Conservation (phyloP, 2,113 vertebrate genomes). For the Oreochromis tanganicae region DNA sequence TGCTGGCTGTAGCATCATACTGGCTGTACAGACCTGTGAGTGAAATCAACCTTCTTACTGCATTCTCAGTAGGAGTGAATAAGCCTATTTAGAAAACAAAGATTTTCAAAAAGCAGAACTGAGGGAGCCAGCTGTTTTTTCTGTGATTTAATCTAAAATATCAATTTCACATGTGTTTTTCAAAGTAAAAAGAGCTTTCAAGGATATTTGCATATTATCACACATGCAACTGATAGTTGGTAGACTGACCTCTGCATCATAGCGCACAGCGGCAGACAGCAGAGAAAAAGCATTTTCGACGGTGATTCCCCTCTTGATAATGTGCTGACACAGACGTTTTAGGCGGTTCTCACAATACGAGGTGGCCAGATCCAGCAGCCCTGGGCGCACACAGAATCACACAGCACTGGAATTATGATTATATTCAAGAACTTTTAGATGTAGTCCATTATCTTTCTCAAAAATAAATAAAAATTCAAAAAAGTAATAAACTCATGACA, state of each 20-base stretch:
- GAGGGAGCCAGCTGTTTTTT: background rate
- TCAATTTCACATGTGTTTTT: background rate
- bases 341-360: constrained; percentile 96
- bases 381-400: constrained; percentile 52
- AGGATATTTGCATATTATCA: background rate
- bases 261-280: constrained; percentile 92
- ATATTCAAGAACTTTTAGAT: background rate
- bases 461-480: background rate
- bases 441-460: background rate
- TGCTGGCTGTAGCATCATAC: background rate
- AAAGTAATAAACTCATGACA: background rate
- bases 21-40: background rate
- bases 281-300: constrained; percentile 94
- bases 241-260: constrained; percentile 88
- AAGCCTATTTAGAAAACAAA: background rate
- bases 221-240: background rate
- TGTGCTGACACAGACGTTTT: constrained; percentile 93
- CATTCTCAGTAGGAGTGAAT: background rate
- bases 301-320: constrained; percentile 94
- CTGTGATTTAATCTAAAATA: background rate
- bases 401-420: background rate
- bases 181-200: background rate
- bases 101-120: background rate
- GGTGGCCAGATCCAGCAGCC: constrained; percentile 94
- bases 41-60: background rate